Evolutionary conservation across 1,140 invertebrate species (phyloP).

Genomic region (Planococcus citri): DNA sequence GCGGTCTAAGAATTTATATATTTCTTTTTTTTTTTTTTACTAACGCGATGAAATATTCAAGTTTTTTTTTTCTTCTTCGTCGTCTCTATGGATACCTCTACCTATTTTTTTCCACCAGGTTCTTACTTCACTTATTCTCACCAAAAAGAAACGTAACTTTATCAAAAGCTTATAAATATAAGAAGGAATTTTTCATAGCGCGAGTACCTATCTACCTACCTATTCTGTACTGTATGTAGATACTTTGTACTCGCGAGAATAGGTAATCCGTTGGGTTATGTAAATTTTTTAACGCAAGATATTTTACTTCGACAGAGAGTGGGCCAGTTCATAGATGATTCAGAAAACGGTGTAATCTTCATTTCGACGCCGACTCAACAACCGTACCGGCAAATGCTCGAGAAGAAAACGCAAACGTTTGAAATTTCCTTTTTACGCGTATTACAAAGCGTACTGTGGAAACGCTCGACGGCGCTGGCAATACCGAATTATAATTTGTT

Average conservation of each 20-base stretch:
- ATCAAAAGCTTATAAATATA: background rate
- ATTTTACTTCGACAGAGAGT: background rate
- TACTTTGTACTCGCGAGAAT: background rate
- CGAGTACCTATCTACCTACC: too few species aligned
- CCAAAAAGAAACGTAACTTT: too few species aligned
- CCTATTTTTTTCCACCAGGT: too few species aligned
- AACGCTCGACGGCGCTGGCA: background rate
- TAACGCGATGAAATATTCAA: too few species aligned
- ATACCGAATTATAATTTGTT: constrained; percentile 8
- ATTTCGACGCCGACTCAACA: background rate
- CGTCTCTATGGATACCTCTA: too few species aligned
- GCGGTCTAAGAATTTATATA: too few species aligned
- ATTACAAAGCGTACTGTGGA: background rate
- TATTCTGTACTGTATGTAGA: too few species aligned
- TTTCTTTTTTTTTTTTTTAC: too few species aligned
- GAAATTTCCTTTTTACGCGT: background rate
- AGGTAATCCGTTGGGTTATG: background rate
- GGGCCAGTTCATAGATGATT: background rate
- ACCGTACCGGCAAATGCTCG: background rate
- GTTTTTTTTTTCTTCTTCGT: too few species aligned
- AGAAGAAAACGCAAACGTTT: background rate
- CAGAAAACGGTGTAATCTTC: background rate
- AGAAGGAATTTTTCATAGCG: background rate
- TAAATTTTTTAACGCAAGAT: background rate
- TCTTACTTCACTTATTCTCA: too few species aligned